A percentile compares a stretch with the other conserved stretches of the same genome.
phyloP scores from a whole-genome alignment of 2,888 invertebrate species.

The Eupithecia pulchellata region DNA sequence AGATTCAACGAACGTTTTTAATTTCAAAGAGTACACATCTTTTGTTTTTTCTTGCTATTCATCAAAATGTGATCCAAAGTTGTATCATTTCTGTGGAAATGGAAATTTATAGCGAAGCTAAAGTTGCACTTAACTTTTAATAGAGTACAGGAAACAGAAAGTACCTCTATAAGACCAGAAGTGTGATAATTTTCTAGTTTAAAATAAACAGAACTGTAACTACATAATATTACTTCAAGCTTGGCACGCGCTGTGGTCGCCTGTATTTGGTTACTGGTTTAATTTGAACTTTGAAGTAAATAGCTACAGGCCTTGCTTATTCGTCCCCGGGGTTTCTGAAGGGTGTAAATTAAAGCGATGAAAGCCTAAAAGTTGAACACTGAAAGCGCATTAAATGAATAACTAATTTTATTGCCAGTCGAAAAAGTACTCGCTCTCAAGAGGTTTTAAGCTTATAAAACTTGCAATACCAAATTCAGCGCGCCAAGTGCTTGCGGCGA shows the following conservation, averaged over 20 bases:
- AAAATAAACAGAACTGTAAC: neutral
- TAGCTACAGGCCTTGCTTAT: neutral
- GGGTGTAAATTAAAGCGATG: constrained; percentile 16
- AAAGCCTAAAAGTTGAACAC: constrained; percentile 28
- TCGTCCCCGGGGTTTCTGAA: neutral
- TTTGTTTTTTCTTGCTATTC: constrained; percentile 23
- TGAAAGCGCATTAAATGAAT: constrained; percentile 18
- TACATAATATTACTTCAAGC: neutral
- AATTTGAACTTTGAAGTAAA: neutral
- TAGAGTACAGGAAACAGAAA: neutral
- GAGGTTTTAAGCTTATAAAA: constrained; percentile 50
- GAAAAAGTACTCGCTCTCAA: constrained; percentile 40
- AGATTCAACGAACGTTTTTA: constrained; percentile 33
- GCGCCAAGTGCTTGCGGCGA: constrained; percentile 42
- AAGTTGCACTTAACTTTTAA: neutral
- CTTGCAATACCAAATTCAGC: constrained; percentile 44
- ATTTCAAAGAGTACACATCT: constrained; percentile 36
- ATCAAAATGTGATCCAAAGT: constrained; percentile 23
- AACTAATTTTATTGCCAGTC: constrained; percentile 27
- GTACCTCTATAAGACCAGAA: neutral
- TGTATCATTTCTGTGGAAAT: constrained; percentile 8
- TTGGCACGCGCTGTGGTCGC: neutral
- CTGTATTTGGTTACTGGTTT: neutral
- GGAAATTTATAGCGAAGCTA: constrained; percentile 1
- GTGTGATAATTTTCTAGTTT: neutral